Evolutionary conservation across 2,888 invertebrate species (phyloP), one percentile per base, ranked within the genome.

Genomic region (Odontocerum albicorne): DNA sequence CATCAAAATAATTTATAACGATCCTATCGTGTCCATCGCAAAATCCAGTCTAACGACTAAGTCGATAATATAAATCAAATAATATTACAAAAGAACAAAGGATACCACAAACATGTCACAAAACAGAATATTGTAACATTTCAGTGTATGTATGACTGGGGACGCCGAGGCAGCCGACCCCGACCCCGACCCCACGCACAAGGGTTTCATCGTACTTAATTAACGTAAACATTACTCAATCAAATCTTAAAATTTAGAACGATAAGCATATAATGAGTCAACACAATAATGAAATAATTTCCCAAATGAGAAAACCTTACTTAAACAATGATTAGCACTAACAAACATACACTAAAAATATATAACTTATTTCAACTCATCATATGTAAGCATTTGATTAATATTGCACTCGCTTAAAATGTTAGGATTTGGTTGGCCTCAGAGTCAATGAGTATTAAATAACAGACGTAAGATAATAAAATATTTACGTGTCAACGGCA

Each of bases 1-100:
- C 78, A 78, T 79, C 77, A 79, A 79, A 78, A 79, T 78, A 79
- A 79, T 79, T 79, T 79, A 78, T 77, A 78, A 79, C 78, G 77
- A 78, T 76, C 78, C 77, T 77, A 58, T 54, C 61, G 47, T 61
- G 49, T 60, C 56, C 60, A 51, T 51, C 60, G 56, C 51, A 57
- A 55, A 60, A 55, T 57, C 57, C 57, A 59, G 60, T 55, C 58
- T 59, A 58, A 55, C 44, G 59, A 51, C 60, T 57, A 60, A 55
- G 50, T 50, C 55, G 55, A 61, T 50, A 55, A 50, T 54, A 54
- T 55, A 49, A 56, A 56, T 44, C 52, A 49, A 52, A 59, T 33
- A 49, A 47, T 51, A 53, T 57, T 54, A 57, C 36, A 54, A 58
- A 57, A 60, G 49, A 53, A 56, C 49, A 52, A 51, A 59, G 39